Evolutionary conservation across 2,888 invertebrate species (phyloP), one percentile per base, ranked within the genome.

Genomic region (Philhelius pedissequus): DNA sequence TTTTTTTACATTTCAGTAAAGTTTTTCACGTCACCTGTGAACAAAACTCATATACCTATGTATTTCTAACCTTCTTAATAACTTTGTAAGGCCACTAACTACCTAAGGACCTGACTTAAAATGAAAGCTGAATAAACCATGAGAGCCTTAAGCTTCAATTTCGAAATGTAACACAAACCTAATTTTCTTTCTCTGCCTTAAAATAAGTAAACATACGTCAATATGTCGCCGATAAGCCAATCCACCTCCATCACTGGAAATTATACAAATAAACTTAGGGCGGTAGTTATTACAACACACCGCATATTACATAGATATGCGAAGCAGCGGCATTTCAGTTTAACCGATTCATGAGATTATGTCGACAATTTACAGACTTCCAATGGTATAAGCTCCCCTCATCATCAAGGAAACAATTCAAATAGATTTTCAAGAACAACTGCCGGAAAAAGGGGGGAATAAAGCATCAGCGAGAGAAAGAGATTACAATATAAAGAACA

Each of bases 361-460:
- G 60, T 71, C 77, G 60, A 60, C 71, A 82, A 77, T 77, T 82
- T 68, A 73, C 54, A 77, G 58, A 71, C 81, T 76, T 20, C 40
- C 22, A 58, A 25, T 58, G 25, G 15, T n/a, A 38, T 4, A 43
- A 54, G 56, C 27, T 38, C 15, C n/a, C 13, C 48, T 9, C 45
- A 35, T 22, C 54, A 45, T 18, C 38, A 52, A 27, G 11, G 8
- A 40, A 30, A 62, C 62, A 62, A 60, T 25, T 60, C 27, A 25
- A 60, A 60, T 60, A 25, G 40, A 60, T 27, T 15, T 22, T 22
- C 27, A n/a, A n/a, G n/a, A 6, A n/a, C 35, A 35, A 32, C 20
- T 32, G 8, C 27, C 8, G 3, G 0, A 27, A 4, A 7, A 50
- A 9, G 15, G 9, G 27, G 9, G 27, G n/a, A 15, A n/a, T 25